Base-by-base conservation (phyloP, 2,113 vertebrate genomes). In the Charadrius vociferus region DNA sequence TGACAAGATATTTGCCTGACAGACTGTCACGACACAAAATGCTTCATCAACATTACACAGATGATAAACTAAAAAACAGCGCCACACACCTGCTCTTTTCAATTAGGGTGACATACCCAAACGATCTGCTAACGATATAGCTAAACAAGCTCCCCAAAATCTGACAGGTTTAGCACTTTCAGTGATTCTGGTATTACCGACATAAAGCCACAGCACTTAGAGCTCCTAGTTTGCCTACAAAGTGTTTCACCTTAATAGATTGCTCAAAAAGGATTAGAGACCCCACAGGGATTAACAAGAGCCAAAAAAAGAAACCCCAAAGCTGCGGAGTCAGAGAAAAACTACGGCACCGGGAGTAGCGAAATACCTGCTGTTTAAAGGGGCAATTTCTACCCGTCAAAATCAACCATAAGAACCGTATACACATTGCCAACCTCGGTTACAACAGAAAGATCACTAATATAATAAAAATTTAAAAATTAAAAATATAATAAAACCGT, bases 1-100 rank as follows among this genome's bases (percentile, higher is more conserved):
- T 93, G 83, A 97, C 73, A 93, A 97, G 92, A 89, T 94, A 96
- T 81, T 94, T 96, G 95, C 80, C 52, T 97, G 92, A 86, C 81
- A 92, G 95, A 89, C 41, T 65, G 95, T 59, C 94, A 92, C 2
- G 79, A 92, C 68, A 92, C 65, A 62, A 97, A 96, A 95, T 59
- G 92, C 95, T 92, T 30, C 96, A 96, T 49, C 95, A 36, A 53
- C 39, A 19, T 73, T 27, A 73, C 15, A 29, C 1, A 32, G 82
- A 94, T 55, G 82, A 94, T 55, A 49, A 87, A 79, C 43, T 26
- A 20, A 50, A 62, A 95, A 62, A 13, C 79, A 85, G 74, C 2
- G 2, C 29, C 34, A 10, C 56, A 83, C 88, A 71, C 81, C 93
- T 93, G 66, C 70, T 88, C 59, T 72, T 87, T 87, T 92, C 73